Evolutionary conservation across 1,140 invertebrate species (phyloP).

Genomic region (Drosophila guanche): DNA sequence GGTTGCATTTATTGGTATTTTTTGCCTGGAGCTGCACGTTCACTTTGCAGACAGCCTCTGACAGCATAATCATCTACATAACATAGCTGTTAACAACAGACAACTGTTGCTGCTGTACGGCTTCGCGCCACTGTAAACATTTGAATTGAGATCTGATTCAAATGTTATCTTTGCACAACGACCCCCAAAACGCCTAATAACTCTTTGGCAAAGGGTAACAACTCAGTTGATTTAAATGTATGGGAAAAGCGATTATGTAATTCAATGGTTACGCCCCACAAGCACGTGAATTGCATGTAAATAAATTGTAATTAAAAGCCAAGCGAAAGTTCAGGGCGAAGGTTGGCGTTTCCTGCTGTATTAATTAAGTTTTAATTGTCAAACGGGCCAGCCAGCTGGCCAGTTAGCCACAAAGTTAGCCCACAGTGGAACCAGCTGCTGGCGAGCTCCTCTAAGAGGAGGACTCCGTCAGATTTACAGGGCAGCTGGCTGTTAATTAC

Average conservation of each 20-base stretch:
- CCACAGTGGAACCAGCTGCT: background rate
- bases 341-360: slow-evolving; percentile 48
- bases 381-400: background rate
- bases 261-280: slow-evolving; percentile 6
- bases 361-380: slow-evolving; percentile 57
- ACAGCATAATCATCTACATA: too few species aligned
- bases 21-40: too few species aligned
- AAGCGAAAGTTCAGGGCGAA: slow-evolving; percentile 51
- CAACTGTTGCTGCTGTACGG: too few species aligned
- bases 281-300: slow-evolving; percentile 37
- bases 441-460: background rate
- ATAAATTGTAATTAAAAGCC: slow-evolving; percentile 49
- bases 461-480: background rate
- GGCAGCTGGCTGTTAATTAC: slow-evolving; percentile 33
- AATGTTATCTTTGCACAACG: background rate
- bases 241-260: slow-evolving; percentile 33
- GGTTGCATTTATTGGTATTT: too few species aligned
- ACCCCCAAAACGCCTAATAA: slow-evolving; percentile 12
- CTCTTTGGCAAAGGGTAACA: slow-evolving; percentile 25
- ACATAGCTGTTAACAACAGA: too few species aligned
- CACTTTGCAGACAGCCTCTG: too few species aligned
- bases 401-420: slow-evolving; percentile 22
- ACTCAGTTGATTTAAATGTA: slow-evolving; percentile 23
- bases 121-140: too few species aligned
- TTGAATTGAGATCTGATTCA: too few species aligned